phyloP scores from a whole-genome alignment of 2,113 vertebrate species.

The Arothron firmamentum region DNA sequence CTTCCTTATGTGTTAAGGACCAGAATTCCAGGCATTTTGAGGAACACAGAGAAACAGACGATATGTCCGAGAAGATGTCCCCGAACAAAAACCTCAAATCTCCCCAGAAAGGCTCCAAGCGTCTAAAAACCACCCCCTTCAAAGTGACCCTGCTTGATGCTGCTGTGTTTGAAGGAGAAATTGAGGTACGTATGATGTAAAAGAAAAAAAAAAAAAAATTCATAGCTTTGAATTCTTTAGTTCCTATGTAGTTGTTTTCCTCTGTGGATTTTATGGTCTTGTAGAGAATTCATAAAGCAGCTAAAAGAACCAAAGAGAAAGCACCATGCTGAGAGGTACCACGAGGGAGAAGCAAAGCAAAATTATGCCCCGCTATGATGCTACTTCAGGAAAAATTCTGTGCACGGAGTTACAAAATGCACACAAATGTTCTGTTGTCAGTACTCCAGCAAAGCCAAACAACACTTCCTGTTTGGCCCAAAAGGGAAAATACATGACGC shows the following conservation, averaged over 20 bases:
- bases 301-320: constrained; percentile 25
- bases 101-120: constrained; percentile 88
- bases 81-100: constrained; percentile 92
- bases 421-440: constrained; percentile 14
- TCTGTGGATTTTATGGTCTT: constrained; percentile 24
- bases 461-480: neutral
- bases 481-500: constrained; percentile 13
- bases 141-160: constrained; percentile 89
- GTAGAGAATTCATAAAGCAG: constrained; percentile 28
- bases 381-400: no score
- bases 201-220: no score
- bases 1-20: constrained; percentile 44
- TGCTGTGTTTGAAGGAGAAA: constrained; percentile 85
- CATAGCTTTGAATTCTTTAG: neutral
- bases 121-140: constrained; percentile 85
- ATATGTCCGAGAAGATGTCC: constrained; percentile 87
- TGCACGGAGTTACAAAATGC: constrained; percentile 1
- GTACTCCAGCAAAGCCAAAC: constrained; percentile 1
- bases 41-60: constrained; percentile 82
- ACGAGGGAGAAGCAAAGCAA: constrained; percentile 22
- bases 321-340: constrained; percentile 32
- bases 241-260: constrained; percentile 27
- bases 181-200: constrained; percentile 80
- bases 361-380: constrained; percentile 26
- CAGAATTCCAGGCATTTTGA: constrained; percentile 69